phyloP scores from a whole-genome alignment of 2,113 vertebrate species.

The Gobius niger region DNA sequence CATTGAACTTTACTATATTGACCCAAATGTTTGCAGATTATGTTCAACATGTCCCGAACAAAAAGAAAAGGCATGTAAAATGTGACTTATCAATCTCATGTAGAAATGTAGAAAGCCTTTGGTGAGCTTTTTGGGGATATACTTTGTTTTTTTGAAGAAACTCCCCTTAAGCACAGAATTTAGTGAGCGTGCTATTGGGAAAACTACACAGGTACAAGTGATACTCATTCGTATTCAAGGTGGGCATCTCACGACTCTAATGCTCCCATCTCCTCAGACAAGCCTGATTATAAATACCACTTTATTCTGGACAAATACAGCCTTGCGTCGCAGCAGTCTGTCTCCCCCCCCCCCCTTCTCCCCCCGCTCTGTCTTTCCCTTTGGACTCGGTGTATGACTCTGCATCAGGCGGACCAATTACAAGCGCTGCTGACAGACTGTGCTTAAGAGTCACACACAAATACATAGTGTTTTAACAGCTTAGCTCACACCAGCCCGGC shows the following conservation, averaged over 20 bases:
- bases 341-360: not conserved
- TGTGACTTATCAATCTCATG: too few relatives aligned
- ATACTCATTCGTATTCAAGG: conserved; percentile 61
- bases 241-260: conserved; percentile 63
- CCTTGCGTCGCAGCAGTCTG: conserved; percentile 2
- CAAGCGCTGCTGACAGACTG: conserved; percentile 59
- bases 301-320: conserved; percentile 63
- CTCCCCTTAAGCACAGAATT: too few relatives aligned
- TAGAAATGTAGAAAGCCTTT: too few relatives aligned
- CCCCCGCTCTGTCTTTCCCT: conserved; percentile 2
- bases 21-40: too few relatives aligned
- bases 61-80: too few relatives aligned
- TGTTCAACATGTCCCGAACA: too few relatives aligned
- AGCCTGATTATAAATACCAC: conserved; percentile 59
- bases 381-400: conserved; percentile 69
- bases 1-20: too few relatives aligned
- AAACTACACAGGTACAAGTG: not conserved
- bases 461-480: conserved; percentile 26
- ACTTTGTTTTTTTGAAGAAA: too few relatives aligned
- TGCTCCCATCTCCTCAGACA: conserved; percentile 61
- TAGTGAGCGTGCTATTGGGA: not conserved
- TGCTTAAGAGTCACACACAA: conserved; percentile 53
- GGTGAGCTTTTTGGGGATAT: too few relatives aligned
- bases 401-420: conserved; percentile 71
- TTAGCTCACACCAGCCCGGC: conserved; percentile 41